Percentiles rank a stretch among this genome's conserved stretches.
Conservation (phyloP, 1,140 invertebrate species). For the Musca vetustissima region DNA sequence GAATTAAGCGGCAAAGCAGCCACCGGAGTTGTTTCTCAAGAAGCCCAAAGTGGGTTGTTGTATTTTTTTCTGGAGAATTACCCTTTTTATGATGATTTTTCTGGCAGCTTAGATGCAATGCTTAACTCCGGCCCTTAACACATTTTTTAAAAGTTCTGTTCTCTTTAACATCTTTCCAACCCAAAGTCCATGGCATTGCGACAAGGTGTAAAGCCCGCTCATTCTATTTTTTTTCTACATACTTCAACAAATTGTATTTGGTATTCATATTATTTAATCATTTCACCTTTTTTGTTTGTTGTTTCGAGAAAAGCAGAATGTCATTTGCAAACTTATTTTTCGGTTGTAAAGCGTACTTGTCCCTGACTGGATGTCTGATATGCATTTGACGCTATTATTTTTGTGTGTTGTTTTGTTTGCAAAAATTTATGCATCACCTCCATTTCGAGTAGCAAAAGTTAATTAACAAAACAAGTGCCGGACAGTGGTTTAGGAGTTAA, state of each 20-base stretch:
- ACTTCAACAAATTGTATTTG: not conserved
- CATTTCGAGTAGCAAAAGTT: slow-evolving; percentile 16
- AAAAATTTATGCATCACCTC: slow-evolving; percentile 11
- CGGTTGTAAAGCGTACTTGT: too few species aligned
- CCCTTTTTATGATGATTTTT: not conserved
- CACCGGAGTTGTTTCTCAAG: slow-evolving; percentile 1
- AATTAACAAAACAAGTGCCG: not conserved
- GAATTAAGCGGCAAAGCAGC: not conserved
- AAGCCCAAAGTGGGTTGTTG: not conserved
- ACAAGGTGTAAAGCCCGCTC: slow-evolving; percentile 8
- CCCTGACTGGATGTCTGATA: too few species aligned
- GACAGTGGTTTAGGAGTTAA: not conserved
- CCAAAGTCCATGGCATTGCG: not conserved
- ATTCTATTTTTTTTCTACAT: not conserved
- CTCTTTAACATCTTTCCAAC: too few species aligned
- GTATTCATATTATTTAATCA: too few species aligned
- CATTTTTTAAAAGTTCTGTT: not conserved
- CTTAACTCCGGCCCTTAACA: not conserved
- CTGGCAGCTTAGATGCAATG: not conserved
- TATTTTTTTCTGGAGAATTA: not conserved
- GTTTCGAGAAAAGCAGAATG: too few species aligned
- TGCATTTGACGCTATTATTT: too few species aligned
- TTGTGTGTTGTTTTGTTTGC: not conserved
- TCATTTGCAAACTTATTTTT: slow-evolving; percentile 10
- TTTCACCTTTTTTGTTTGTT: too few species aligned